Base-by-base conservation (phyloP, 1,140 invertebrate species). In the Lanistes nyassanus region DNA sequence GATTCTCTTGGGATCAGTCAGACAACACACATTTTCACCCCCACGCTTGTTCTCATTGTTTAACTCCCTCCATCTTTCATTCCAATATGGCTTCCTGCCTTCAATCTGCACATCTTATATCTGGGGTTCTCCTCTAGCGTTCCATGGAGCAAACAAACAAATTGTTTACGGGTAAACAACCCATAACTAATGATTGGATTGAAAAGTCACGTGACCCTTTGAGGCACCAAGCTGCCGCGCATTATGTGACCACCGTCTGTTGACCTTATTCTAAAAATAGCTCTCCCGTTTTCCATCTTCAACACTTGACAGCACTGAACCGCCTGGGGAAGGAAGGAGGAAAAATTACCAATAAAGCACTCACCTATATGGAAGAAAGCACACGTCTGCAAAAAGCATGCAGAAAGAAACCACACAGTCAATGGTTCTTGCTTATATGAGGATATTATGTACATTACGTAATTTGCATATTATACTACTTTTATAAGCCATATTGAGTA, bases 151-250 rank as follows among this genome's bases (percentile, higher is more conserved):
- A 82, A 82, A 84, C 82, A 86, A 86, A 86, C 84, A 86, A 86
- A 79, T 86, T 86, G 84, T 86, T 84, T 84, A 86, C 83, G 77
- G 83, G 83, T 85, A 86, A 86, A 83, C 83, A 84, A 81, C 82
- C 76, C 76, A 80, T 78, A 79, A 82, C 76, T 81, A 81, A 77
- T 80, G 80, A 85, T 85, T 84, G 83, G 83, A 83, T 84, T 84
- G 76, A 81, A 75, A 76, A 69, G 80, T 84, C 82, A 84, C 82
- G 82, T 84, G 82, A 79, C 77, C 79, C 78, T 80, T 77, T 76
- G 79, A 81, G 79, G 80, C 79, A 80, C 78, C 82, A 75, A 68
- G 77, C 75, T 66, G 80, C 75, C 79, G 76, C 73, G 77, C 79
- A 77, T 80, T 81, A 79, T 81, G 76, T 78, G 80, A 79, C 76